Base-by-base conservation (phyloP, 2,113 vertebrate genomes). In the Xenotilapia longispinis region DNA sequence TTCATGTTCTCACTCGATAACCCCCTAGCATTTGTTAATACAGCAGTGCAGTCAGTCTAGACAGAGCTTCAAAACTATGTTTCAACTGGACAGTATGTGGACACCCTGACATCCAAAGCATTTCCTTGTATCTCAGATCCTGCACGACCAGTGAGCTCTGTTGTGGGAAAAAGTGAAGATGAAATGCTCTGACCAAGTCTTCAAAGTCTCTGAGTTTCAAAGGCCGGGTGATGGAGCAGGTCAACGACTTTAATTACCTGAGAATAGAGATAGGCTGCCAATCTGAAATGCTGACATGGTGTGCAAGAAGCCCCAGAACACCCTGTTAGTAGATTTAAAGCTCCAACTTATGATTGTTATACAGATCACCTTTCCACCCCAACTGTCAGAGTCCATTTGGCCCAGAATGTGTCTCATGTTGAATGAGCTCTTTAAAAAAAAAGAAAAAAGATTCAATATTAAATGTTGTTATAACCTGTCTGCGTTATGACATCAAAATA, bases 191-290 rank as follows among this genome's bases (percentile, higher is more conserved):
- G 5, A n/a, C 36, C 21, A 38, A 12, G 47, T 81, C 75, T 80
- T 83, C 75, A 84, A 47, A 87, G 68, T 55, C 85, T 84, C 28
- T 17, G 63, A 78, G 65, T n/a, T 68, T 88, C 42, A 73, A 87
- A 85, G 82, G 53, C 49, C 17, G 14, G 75, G 54, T 65, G 84
- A 93, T 54, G 54, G 58, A 90, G 80, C 54, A 91, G 40, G 86
- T 85, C 79, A 87, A 36, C 23, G 40, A 53, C 63, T 84, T 89
- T 91, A 91, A 91, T 92, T 92, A 90, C 86, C 63, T 65, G 45
- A 47, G 31, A 83, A 87, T 36, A 70, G 28, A 87, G 42, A 86
- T 36, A 81, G 31, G 13, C 36, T 91, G 83, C 63, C 38, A 84
- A 84, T 87, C 68, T 51, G 80, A 89, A 89, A 81, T 84, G 86